These are phyloP conservation scores for Beaufortia kweichowensis DNA, from an alignment of 2,113 vertebrate genomes.

Conservation along the genomic window DNA sequence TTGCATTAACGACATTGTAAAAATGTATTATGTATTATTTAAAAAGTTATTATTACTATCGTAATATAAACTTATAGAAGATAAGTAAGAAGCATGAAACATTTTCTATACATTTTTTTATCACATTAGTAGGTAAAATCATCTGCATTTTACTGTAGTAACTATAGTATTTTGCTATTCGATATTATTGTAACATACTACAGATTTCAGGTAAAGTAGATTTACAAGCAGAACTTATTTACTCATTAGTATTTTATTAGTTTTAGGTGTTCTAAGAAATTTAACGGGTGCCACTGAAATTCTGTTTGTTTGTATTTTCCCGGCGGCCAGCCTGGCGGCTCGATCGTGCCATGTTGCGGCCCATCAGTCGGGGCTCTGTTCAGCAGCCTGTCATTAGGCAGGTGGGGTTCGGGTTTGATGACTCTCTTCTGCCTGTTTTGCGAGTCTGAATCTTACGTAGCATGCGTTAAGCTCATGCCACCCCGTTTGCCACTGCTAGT, in stretches of 20 bases:
- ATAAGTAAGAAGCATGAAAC: no score
- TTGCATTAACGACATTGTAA: neutral
- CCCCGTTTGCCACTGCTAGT: slow-evolving; percentile 55
- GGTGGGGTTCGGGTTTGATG: slow-evolving; percentile 46
- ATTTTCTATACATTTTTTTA: no score
- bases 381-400: slow-evolving; percentile 32
- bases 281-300: neutral
- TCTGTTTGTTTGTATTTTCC: slow-evolving; percentile 18
- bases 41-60: neutral
- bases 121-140: no score
- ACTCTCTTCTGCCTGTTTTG: slow-evolving; percentile 20
- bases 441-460: slow-evolving; percentile 32
- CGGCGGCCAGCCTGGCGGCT: slow-evolving; percentile 2
- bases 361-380: slow-evolving; percentile 22
- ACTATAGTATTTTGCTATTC: neutral
- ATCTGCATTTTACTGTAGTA: neutral
- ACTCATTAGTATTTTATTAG: neutral
- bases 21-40: neutral
- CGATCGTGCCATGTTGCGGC: slow-evolving; percentile 7
- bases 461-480: slow-evolving; percentile 51
- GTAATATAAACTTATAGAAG: neutral
- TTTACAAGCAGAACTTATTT: neutral
- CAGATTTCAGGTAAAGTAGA: no score
- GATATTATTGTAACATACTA: no score
- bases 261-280: neutral